Base-by-base conservation (phyloP, 2,113 vertebrate genomes). In the Semnornis frantzii region DNA sequence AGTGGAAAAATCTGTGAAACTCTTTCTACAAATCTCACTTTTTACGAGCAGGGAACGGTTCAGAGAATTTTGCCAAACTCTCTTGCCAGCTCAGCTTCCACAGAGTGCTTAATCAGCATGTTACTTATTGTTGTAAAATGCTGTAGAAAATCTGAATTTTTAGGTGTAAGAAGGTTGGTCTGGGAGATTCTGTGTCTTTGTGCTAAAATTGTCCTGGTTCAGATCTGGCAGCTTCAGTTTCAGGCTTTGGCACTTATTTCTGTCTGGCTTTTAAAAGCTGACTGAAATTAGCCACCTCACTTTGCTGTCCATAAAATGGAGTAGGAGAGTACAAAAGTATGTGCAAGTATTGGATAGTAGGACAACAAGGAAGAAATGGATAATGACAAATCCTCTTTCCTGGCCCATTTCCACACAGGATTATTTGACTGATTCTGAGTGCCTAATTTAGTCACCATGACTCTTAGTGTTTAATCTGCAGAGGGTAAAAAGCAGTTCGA, bases 341-440 rank as follows among this genome's bases (percentile, higher is more conserved):
- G 31, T 0, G 0, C 50, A 14, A 48, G 33, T 85, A 33, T 9
- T 83, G 72, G 57, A 12, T 87, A 79, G 71, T 5, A 4, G 69
- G 65, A 57, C 1, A 0, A 74, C 62, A 60, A 68, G 73, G 65
- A 86, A 85, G 62, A 86, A 82, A 46, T 17, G 30, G 79, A 44
- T 50, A 68, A 54, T 71, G 80, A 74, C 85, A 94, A 86, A 95
- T 96, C 82, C 90, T 93, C 92, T 96, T 96, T 96, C 85, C 82
- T 96, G 94, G 94, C 74, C 30, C 74, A 11, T 78, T 93, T 93
- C 91, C 93, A 94, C 39, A 25, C 7, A n/a, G 94, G 91, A 92
- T 96, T 95, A 94, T 85, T 92, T 69, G 37, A n/a, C 81, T 91
- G 82, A 95, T 93, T 91, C 65, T 1, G 3, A 69, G 74, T 1